phyloP scores from a whole-genome alignment of 92 coral and sea anemone genomes.

The Zoanthus sansibaricus region DNA sequence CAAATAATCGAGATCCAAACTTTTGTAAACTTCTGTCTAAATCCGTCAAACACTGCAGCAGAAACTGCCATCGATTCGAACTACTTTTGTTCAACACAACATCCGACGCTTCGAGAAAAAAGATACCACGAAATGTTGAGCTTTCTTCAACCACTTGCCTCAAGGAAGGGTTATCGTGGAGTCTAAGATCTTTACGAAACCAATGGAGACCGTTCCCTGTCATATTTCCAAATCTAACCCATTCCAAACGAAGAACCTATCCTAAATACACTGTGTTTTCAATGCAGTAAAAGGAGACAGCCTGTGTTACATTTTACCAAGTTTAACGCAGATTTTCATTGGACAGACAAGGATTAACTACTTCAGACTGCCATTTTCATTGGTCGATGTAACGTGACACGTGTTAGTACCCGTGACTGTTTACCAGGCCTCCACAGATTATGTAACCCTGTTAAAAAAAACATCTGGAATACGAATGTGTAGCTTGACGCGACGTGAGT shows the following conservation, averaged over 20 bases:
- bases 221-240: not conserved
- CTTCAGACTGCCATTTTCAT: not conserved
- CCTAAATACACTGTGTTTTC: not conserved
- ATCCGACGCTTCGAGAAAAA: conserved; percentile 80
- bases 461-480: no score
- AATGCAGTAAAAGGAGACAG: not conserved
- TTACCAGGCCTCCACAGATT: not conserved
- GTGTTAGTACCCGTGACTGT: conserved; percentile 7
- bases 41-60: conserved; percentile 76
- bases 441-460: not conserved
- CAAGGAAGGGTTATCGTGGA: conserved; percentile 91
- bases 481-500: no score
- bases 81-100: conserved; percentile 62
- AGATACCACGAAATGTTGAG: conserved; percentile 85
- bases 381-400: not conserved
- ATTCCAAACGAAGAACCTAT: not conserved
- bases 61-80: conserved; percentile 86
- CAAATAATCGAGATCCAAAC: conserved; percentile 74
- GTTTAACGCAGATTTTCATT: not conserved
- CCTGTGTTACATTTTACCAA: not conserved
- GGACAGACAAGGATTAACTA: not conserved
- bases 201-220: conserved; percentile 80
- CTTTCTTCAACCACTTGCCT: conserved; percentile 78
- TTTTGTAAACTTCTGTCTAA: conserved; percentile 69
- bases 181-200: conserved; percentile 91